Evolutionary conservation across 2,113 vertebrate species (phyloP).

Genomic region (Nymphicus hollandicus): DNA sequence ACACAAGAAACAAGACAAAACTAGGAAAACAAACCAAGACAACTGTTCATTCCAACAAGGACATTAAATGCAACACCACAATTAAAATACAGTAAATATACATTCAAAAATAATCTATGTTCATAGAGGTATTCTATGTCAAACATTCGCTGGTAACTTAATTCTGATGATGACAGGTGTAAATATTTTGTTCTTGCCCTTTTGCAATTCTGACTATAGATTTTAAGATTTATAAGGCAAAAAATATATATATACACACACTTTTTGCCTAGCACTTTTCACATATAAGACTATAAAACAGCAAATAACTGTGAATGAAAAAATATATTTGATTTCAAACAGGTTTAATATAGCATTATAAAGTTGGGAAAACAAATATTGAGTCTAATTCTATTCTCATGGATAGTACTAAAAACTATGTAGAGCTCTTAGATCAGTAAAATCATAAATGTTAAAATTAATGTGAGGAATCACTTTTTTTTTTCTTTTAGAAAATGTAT

Average conservation of each 20-base stretch:
- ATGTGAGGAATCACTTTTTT: neutral
- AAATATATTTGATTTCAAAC: neutral
- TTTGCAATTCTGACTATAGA: neutral
- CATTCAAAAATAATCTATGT: neutral
- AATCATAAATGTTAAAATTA: neutral
- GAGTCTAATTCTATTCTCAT: neutral
- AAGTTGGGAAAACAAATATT: neutral
- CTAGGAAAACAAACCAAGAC: neutral
- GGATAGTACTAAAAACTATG: neutral
- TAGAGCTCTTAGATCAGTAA: neutral
- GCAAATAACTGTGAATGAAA: neutral
- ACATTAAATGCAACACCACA: neutral
- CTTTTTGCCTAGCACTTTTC: neutral
- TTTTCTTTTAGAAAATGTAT: neutral
- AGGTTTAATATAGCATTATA: neutral
- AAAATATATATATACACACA: too few relatives aligned
- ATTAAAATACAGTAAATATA: neutral
- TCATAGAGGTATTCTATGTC: neutral
- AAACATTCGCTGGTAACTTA: neutral
- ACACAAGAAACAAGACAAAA: neutral
- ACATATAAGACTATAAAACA: neutral
- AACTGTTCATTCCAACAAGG: neutral
- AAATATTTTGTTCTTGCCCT: neutral
- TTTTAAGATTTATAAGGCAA: neutral
- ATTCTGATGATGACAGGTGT: neutral